These are phyloP conservation scores for Berghia stephanieae DNA, from an alignment of 1,140 invertebrate species.

Conservation along the genomic window DNA sequence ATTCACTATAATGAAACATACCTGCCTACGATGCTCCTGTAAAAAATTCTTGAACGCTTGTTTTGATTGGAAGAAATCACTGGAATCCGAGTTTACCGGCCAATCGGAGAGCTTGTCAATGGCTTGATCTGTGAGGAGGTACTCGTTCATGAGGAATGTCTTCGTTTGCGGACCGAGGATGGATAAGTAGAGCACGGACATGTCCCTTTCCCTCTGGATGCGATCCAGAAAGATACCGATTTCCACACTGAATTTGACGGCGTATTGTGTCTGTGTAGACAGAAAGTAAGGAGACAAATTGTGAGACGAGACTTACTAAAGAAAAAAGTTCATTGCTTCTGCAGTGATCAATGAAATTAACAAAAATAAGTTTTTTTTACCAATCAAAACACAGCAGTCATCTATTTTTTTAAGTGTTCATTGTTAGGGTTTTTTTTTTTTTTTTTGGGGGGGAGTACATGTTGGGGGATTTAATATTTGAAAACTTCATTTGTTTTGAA, in stretches of 20 bases:
- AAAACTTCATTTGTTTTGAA: no score
- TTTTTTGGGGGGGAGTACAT: no score
- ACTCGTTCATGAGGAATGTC: constrained; percentile 47
- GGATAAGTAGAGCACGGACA: constrained; percentile 50
- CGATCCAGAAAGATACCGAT: constrained; percentile 45
- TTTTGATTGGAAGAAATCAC: constrained; percentile 38
- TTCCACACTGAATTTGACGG: constrained; percentile 36
- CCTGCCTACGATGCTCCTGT: constrained; percentile 30
- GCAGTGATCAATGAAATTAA: not conserved
- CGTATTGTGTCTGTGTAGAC: constrained; percentile 30
- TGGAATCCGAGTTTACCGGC: constrained; percentile 34
- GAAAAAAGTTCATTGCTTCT: not conserved
- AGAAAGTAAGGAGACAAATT: not conserved
- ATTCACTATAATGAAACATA: no score
- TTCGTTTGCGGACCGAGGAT: constrained; percentile 49
- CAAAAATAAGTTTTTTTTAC: not conserved
- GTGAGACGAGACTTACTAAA: not conserved
- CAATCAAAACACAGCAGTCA: not conserved
- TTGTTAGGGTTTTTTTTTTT: no score
- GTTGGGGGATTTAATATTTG: no score
- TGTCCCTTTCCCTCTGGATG: constrained; percentile 49
- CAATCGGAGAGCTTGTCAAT: constrained; percentile 38
- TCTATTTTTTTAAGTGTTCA: no score
- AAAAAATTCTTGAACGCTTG: constrained; percentile 37
- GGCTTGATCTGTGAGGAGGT: constrained; percentile 42